Evolutionary conservation across 2,888 invertebrate species (phyloP), one percentile per base, ranked within the genome.

Genomic region (Drosophila recens): DNA sequence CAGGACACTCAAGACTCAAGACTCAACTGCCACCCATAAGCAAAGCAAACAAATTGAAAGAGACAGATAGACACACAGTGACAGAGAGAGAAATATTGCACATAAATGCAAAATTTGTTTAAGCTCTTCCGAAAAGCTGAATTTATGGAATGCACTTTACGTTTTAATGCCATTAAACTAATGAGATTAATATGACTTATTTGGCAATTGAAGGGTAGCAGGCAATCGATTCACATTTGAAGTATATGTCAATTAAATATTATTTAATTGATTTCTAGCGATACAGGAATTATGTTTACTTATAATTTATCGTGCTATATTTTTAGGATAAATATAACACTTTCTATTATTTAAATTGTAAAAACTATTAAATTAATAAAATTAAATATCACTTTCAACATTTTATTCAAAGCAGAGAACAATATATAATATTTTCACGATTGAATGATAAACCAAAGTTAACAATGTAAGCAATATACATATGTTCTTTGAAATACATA

Each of bases 1-100:
- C 72, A 87, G 85, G 54, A 72, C 70, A 72, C 88, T 79, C 74
- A 72, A 71, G 69, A 72, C 88, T 79, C 74, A 72, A 72, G 69
- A 62, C 27, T 38, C 59, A 65, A 76, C 71, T 66, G 62, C 49
- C 63, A 67, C 43, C 64, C 76, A 78, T 68, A 75, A 73, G 67
- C 58, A 62, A 65, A 57, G 71, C 68, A 75, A 67, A 49, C 23
- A 57, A 42, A 30, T 30, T 61, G 34, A 11, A 34, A 23, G 34
- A 34, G 49, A 15, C 11, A 34, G 20, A 51, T 13, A 8, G 49
- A 17, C 33, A 6, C 6, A 23, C 6, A 30, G 30, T 53, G 36
- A 46, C n/a, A 11, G 36, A 40, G 33, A 10, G n/a, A 30, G 49
- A 62, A 17, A 54, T 53, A 67, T 46, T 36, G 43, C 69, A 58